Conservation (phyloP, 2,113 vertebrate species). For the Ifrita kowaldi region DNA sequence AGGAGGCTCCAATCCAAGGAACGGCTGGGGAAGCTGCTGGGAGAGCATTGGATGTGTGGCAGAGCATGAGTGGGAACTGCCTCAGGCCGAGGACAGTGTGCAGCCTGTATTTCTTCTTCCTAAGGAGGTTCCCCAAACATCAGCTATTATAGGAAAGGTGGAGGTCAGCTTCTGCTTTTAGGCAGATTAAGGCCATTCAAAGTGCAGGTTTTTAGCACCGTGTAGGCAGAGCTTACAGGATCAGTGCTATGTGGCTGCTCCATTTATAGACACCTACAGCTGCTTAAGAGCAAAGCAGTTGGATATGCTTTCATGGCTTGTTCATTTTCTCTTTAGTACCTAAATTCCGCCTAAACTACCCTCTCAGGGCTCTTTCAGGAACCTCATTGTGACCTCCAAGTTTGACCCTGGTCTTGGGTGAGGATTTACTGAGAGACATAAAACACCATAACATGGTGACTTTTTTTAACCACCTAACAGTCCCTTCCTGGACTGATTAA, state of each 20-base stretch:
- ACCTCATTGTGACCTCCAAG: neutral
- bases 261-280: neutral
- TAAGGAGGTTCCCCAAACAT: neutral
- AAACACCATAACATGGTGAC: no score
- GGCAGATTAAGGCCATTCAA: neutral
- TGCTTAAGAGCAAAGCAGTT: neutral
- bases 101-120: neutral
- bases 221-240: neutral
- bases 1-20: neutral
- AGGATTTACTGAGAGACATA: neutral
- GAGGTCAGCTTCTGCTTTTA: neutral
- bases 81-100: neutral
- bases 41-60: accelerated
- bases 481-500: neutral
- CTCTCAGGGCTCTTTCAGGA: neutral
- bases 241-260: neutral
- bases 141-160: neutral
- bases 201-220: neutral
- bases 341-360: neutral
- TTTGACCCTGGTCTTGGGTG: neutral
- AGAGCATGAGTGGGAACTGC: accelerated
- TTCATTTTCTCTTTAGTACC: neutral
- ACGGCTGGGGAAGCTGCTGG: neutral
- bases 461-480: neutral
- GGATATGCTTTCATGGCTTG: neutral